A percentile compares a stretch with the other conserved stretches of the same genome.
Evolutionary conservation across 2,888 invertebrate genomes (phyloP).

Genomic region (Mythimna lalbum): DNA sequence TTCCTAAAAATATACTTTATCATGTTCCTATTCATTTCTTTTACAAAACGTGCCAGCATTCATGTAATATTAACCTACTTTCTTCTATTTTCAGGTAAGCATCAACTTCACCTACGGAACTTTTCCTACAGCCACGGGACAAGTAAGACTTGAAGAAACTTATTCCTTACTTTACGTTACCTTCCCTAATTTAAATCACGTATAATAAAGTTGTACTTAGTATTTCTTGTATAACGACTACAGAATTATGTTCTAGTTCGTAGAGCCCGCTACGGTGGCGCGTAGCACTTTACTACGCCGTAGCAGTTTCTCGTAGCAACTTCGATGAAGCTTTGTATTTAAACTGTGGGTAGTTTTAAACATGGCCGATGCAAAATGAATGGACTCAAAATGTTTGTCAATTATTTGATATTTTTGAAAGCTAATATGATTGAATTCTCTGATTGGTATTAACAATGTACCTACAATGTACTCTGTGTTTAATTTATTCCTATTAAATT

Average conservation of each 20-base stretch:
- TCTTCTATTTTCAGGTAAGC: slow-evolving; percentile 55
- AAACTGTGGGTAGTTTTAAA: slow-evolving; percentile 8
- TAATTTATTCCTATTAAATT: too few relatives aligned
- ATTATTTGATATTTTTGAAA: neutral
- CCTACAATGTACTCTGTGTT: too few relatives aligned
- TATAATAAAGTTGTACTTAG: slow-evolving; percentile 30
- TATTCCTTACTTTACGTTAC: slow-evolving; percentile 13
- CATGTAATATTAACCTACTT: slow-evolving; percentile 15
- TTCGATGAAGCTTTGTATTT: slow-evolving; percentile 9
- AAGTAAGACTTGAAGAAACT: slow-evolving; percentile 43
- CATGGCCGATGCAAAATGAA: neutral
- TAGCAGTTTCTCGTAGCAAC: slow-evolving; percentile 52
- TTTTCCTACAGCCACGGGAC: neutral
- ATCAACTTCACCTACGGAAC: slow-evolving; percentile 7
- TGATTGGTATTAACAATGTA: neutral
- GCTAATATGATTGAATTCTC: neutral
- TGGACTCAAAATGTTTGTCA: neutral
- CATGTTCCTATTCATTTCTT: neutral
- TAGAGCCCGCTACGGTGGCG: slow-evolving; percentile 61
- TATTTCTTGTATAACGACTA: slow-evolving; percentile 16
- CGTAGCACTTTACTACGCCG: slow-evolving; percentile 69
- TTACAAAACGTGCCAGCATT: neutral
- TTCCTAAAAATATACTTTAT: neutral
- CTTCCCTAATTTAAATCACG: slow-evolving; percentile 27
- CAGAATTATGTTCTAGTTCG: slow-evolving; percentile 53